These are phyloP conservation scores for Drosophila infuscata DNA, from an alignment of 2,888 invertebrate genomes.

Conservation along the genomic window DNA sequence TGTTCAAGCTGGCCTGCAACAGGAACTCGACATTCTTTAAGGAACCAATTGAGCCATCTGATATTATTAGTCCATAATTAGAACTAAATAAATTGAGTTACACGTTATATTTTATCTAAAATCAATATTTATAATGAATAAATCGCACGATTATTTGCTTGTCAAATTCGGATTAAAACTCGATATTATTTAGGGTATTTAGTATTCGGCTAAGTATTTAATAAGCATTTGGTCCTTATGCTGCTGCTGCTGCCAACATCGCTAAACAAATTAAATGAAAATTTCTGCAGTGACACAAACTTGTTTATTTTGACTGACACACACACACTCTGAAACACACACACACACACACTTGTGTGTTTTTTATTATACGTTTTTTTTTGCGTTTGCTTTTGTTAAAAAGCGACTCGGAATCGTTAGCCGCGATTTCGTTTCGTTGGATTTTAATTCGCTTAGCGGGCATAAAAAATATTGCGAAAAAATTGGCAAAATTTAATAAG, in stretches of 20 bases:
- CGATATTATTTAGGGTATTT: constrained; percentile 11
- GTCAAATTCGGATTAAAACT: not conserved
- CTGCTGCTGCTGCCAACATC: constrained; percentile 38
- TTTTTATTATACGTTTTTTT: not conserved
- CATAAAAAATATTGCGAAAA: constrained; percentile 52
- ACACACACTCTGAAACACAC: constrained; percentile 40
- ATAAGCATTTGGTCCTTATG: not conserved
- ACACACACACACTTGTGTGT: constrained; percentile 9
- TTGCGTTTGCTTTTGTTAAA: constrained; percentile 39
- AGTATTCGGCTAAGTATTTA: not conserved
- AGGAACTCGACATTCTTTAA: not conserved
- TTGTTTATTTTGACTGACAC: constrained; percentile 82
- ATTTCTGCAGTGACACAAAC: constrained; percentile 84
- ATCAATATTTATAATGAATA: not conserved
- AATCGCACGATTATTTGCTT: not conserved
- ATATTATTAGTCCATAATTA: not conserved
- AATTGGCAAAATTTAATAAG: constrained; percentile 78
- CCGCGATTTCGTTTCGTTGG: constrained; percentile 64
- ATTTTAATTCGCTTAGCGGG: constrained; percentile 71
- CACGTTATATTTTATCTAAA: not conserved
- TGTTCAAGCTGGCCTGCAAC: not conserved
- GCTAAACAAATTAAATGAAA: constrained; percentile 83
- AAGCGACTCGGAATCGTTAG: constrained; percentile 70
- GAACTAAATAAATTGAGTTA: not conserved
- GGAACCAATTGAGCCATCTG: not conserved